A percentile compares a stretch with the other conserved stretches of the same genome.
Evolutionary conservation across 2,113 vertebrate species (phyloP).

Genomic region (Microcebus griseorufus): DNA sequence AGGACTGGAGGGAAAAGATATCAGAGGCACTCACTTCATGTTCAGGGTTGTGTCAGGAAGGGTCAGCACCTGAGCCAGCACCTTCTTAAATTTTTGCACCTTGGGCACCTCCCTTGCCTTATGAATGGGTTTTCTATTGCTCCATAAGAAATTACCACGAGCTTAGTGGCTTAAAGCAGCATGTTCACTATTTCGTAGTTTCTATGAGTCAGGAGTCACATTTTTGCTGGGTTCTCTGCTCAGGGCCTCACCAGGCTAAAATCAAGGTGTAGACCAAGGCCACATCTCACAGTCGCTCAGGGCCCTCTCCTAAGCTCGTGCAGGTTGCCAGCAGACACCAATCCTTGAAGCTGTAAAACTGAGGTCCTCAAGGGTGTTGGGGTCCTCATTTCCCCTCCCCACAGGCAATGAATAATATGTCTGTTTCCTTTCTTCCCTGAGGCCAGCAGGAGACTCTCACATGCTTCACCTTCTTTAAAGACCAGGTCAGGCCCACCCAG

Average conservation of each 20-base stretch:
- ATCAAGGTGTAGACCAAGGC: neutral
- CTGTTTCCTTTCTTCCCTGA: neutral
- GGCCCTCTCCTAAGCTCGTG: neutral
- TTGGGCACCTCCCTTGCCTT: neutral
- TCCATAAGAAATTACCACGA: neutral
- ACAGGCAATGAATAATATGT: neutral
- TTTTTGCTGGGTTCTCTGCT: neutral
- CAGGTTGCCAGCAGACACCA: neutral
- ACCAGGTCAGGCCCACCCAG: neutral
- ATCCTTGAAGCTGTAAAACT: neutral
- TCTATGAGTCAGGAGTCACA: neutral
- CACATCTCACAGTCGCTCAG: neutral
- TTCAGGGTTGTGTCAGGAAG: fast-evolving
- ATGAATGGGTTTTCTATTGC: neutral
- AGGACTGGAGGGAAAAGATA: too few relatives aligned
- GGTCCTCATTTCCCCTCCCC: neutral
- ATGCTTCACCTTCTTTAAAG: neutral
- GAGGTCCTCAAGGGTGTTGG: neutral
- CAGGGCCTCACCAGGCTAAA: neutral
- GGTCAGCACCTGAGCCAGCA: fast-evolving
- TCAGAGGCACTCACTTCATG: fast-evolving
- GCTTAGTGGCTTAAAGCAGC: neutral
- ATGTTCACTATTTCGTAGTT: neutral
- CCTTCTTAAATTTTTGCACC: neutral
- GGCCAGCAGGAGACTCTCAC: neutral